A percentile compares a stretch with the other conserved stretches of the same genome.
Conservation (phyloP, 2,113 vertebrate genomes). For the Phalacrocorax pelagicus region DNA sequence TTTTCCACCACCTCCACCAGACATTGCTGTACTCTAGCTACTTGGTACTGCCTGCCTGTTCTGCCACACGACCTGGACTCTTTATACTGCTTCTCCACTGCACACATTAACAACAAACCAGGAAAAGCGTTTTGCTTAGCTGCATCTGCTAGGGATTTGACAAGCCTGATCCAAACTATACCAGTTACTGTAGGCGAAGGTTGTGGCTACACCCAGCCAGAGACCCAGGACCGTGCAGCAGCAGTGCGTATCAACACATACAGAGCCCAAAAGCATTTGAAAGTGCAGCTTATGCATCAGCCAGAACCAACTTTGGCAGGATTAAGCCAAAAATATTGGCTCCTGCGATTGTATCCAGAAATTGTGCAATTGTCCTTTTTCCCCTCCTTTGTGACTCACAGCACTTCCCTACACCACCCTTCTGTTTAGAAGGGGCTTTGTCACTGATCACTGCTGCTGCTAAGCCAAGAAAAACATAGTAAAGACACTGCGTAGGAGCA, state of each 20-base stretch:
- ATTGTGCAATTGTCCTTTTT: neutral
- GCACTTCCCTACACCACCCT: neutral
- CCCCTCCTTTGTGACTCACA: neutral
- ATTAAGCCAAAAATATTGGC: neutral
- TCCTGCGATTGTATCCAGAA: neutral
- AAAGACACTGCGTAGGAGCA: neutral
- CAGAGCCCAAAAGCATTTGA: neutral
- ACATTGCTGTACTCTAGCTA: neutral
- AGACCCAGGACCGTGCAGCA: rapidly evolving
- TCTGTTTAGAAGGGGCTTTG: neutral
- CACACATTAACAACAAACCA: neutral
- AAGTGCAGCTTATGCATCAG: neutral
- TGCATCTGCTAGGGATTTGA: neutral
- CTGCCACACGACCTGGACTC: neutral
- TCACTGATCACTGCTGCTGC: neutral
- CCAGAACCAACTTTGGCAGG: neutral
- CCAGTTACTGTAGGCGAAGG: neutral
- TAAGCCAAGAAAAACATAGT: neutral
- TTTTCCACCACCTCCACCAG: neutral
- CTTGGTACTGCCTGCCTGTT: neutral
- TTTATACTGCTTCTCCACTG: neutral
- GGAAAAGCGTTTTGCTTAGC: neutral
- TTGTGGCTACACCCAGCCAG: neutral
- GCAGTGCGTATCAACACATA: neutral
- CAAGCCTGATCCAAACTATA: neutral